phyloP scores from a whole-genome alignment of 2,888 invertebrate species.

The Lycaena phlaeas region DNA sequence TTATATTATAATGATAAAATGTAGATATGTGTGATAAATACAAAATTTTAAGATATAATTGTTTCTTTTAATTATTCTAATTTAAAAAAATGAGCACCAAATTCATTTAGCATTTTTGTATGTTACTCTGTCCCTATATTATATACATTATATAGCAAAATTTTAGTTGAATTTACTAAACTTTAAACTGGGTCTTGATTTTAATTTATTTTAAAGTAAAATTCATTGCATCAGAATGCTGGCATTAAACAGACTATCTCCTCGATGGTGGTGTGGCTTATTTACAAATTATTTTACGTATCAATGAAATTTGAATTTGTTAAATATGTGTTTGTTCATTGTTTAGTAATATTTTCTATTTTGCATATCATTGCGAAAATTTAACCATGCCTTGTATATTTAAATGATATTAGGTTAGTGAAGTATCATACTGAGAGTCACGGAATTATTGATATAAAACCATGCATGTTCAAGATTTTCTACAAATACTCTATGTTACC shows the following conservation, averaged over 20 bases:
- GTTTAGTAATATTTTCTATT: too few relatives aligned
- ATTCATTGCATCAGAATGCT: not conserved
- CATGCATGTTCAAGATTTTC: too few relatives aligned
- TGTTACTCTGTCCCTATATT: conserved; percentile 47
- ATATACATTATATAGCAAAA: conserved; percentile 42
- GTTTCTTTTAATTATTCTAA: conserved; percentile 51
- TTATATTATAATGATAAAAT: conserved; percentile 72
- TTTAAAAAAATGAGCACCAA: conserved; percentile 55
- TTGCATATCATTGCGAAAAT: too few relatives aligned
- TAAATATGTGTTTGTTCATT: too few relatives aligned
- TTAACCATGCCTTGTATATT: too few relatives aligned
- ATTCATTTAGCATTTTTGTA: conserved; percentile 62
- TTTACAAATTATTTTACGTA: not conserved
- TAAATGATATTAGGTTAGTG: too few relatives aligned
- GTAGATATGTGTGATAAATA: conserved; percentile 74
- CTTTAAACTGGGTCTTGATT: conserved; percentile 43
- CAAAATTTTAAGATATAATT: conserved; percentile 70
- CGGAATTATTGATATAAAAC: too few relatives aligned
- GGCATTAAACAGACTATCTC: not conserved
- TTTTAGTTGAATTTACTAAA: conserved; percentile 50
- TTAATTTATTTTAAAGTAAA: conserved; percentile 42
- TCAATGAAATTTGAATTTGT: too few relatives aligned
- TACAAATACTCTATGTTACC: too few relatives aligned
- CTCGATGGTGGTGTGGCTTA: not conserved
- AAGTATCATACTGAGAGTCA: too few relatives aligned